Evolutionary conservation across 2,888 invertebrate genomes (phyloP).

Genomic region (Sesia apiformis): DNA sequence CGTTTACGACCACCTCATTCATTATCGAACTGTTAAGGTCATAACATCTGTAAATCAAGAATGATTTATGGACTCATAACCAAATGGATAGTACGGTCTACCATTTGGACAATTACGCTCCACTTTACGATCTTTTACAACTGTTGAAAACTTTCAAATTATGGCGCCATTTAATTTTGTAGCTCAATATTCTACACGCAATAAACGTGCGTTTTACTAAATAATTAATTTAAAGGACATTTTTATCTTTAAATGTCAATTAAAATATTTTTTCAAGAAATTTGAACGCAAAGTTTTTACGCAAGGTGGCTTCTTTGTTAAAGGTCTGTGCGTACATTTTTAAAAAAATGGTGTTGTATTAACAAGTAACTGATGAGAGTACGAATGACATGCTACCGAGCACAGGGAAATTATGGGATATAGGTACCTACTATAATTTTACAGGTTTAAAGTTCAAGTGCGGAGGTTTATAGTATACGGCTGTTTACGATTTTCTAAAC

Average conservation of each 20-base stretch:
- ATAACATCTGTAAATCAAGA: constrained; percentile 65
- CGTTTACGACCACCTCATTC: constrained; percentile 70
- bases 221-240: background rate
- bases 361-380: constrained; percentile 20
- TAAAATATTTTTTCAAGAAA: background rate
- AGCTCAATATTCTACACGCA: too few species aligned
- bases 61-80: constrained; percentile 30
- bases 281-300: background rate
- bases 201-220: too few species aligned
- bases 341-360: background rate
- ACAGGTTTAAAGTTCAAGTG: constrained; percentile 57
- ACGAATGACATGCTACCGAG: constrained; percentile 34
- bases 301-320: background rate
- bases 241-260: background rate
- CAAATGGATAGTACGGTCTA: background rate
- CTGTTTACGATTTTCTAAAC: constrained; percentile 40
- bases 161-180: too few species aligned
- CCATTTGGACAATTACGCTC: background rate
- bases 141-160: background rate
- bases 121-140: background rate
- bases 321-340: background rate
- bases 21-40: constrained; percentile 69
- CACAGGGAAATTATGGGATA: constrained; percentile 52
- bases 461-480: constrained; percentile 54
- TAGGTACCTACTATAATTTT: constrained; percentile 56